phyloP scores from a whole-genome alignment of 2,797 vertebrate species.

The Spondyliosoma cantharus region DNA sequence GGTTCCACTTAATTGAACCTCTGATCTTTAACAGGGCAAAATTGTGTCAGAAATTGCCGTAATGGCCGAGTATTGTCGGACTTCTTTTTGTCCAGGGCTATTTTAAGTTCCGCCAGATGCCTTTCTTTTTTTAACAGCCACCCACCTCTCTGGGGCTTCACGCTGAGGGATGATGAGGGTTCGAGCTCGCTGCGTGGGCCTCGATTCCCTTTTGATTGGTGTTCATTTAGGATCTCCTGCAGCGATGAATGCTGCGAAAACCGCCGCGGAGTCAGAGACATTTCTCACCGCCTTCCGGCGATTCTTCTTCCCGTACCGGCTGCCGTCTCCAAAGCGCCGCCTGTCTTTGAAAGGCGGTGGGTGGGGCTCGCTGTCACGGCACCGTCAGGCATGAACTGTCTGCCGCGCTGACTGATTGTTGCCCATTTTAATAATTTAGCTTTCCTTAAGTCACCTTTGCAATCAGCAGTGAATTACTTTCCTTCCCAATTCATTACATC shows the following conservation, averaged over 20 bases:
- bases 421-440: conserved; percentile 67
- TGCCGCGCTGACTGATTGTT: conserved; percentile 49
- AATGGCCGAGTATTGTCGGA: conserved; percentile 20
- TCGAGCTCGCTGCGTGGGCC: conserved; percentile 29
- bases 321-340: conserved; percentile 17
- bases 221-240: conserved; percentile 69
- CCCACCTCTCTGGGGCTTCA: conserved; percentile 45
- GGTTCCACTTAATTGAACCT: conserved; percentile 42
- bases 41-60: conserved; percentile 25
- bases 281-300: conserved; percentile 38
- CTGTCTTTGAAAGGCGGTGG: conserved; percentile 36
- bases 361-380: conserved; percentile 36
- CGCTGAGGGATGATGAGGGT: conserved; percentile 56
- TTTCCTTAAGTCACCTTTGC: conserved; percentile 70
- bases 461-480: conserved; percentile 63
- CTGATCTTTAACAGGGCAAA: conserved; percentile 30
- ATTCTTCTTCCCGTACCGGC: conserved; percentile 27
- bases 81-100: conserved; percentile 25
- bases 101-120: conserved; percentile 28
- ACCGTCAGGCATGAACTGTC: conserved; percentile 42
- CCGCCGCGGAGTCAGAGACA: conserved; percentile 38
- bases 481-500: conserved; percentile 53
- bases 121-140: conserved; percentile 9
- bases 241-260: conserved; percentile 45
- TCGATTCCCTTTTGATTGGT: conserved; percentile 67